Evolutionary conservation across 2,888 invertebrate genomes (phyloP), one percentile per base, ranked within the genome.

Genomic region (Microplitis manilae): DNA sequence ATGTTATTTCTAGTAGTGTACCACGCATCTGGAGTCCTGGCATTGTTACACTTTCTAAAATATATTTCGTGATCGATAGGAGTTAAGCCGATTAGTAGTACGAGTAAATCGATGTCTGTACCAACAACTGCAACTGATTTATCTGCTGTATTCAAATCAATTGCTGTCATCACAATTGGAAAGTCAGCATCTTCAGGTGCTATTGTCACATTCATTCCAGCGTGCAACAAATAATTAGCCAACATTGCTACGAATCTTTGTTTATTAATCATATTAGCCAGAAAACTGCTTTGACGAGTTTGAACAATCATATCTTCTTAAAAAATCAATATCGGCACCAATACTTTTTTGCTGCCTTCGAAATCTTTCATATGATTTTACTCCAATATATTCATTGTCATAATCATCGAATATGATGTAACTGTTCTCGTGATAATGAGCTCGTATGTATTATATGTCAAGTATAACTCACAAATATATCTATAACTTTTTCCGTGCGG

Each of bases 351-450:
- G 20, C 0, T 20, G 41, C 5, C 69, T 68, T 6, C 77, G 73
- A 41, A 68, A 77, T 50, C 64, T 68, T 38, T 77, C 59, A 38
- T 77, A 77, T 0, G 73, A 73, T 73, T 77, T 73, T n/a, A 73
- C 71, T 30, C 76, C 72, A 15, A 59, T 61, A 67, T n/a, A 15
- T 9, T 65, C 70, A 13, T 61, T 60, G 60, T 17, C 17, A 39
- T 77, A 76, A 6, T 77, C 77, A 60, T 77, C 79, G 71, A 81
- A 81, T 15, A 80, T 65, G 9, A 81, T 75, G n/a, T 5, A 59
- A 5, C 75, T 65, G 9, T 72, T 72, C 2, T 5, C 1, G 39
- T 60, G 6, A 39, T 65, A 79, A 70, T 79, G 69, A 5, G 0
- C 68, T 5, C 15, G 7, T 8, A 79, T 73, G 20, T 70, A 68